Evolutionary conservation across 1,140 invertebrate species (phyloP).

Genomic region (Triops longicaudatus): DNA sequence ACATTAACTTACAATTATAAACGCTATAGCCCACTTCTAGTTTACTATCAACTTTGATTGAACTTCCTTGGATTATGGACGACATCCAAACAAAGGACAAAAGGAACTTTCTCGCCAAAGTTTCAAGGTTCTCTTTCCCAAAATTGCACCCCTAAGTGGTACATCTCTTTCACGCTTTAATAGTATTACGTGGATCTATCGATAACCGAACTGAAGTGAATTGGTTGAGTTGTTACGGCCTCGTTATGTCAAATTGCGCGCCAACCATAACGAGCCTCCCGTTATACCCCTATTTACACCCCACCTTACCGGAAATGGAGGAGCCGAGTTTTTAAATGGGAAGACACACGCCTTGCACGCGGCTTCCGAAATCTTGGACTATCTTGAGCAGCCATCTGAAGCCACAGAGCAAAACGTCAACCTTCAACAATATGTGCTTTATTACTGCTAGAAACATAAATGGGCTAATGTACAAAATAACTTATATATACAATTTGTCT

Average conservation of each 20-base stretch:
- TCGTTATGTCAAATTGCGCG: not conserved
- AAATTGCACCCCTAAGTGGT: not conserved
- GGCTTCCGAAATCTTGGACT: not conserved
- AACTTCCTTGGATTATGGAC: no score
- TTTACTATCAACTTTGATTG: no score
- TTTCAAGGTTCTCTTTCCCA: no score
- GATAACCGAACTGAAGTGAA: not conserved
- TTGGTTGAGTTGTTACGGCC: conserved; percentile 6
- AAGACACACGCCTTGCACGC: not conserved
- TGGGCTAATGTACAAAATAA: no score
- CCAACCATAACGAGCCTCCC: not conserved
- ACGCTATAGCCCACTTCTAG: not conserved
- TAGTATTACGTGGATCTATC: not conserved
- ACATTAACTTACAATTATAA: conserved; percentile 3
- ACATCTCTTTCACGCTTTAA: not conserved
- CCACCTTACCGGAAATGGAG: not conserved
- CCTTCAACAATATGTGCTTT: not conserved
- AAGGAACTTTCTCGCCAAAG: no score
- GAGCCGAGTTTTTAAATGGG: not conserved
- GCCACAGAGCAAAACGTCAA: not conserved
- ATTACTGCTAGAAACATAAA: not conserved
- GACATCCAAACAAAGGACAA: no score
- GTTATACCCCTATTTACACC: no score
- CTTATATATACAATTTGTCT: no score
- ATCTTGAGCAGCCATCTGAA: conserved; percentile 3